Evolutionary conservation across 2,797 vertebrate genomes (phyloP).

Genomic region (Atherinosoma microstoma): DNA sequence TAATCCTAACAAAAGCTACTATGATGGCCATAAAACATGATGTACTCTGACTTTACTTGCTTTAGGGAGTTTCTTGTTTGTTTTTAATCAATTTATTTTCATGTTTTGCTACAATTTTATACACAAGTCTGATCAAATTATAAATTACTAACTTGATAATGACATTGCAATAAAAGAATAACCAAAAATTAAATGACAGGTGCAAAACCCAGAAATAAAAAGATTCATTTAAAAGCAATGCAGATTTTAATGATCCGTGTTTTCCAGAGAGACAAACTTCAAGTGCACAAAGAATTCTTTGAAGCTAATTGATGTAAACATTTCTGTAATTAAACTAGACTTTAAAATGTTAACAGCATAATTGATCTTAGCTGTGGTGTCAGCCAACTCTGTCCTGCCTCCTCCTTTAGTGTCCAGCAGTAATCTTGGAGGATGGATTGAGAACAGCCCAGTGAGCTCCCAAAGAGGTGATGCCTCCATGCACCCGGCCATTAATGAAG

Average conservation of each 20-base stretch:
- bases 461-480: conserved; percentile 15
- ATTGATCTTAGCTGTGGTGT: not conserved
- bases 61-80: too few relatives aligned
- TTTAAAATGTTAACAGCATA: not conserved
- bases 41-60: too few relatives aligned
- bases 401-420: not conserved
- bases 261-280: not conserved
- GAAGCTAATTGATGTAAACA: too few relatives aligned
- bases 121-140: too few relatives aligned
- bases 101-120: too few relatives aligned
- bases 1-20: too few relatives aligned
- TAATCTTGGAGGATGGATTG: too few relatives aligned
- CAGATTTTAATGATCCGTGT: not conserved
- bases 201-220: not conserved
- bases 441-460: conserved; percentile 44
- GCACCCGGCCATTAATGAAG: conserved; percentile 31
- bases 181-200: too few relatives aligned
- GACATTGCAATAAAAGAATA: not conserved
- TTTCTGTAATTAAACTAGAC: not conserved
- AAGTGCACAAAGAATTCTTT: too few relatives aligned
- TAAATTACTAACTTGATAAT: not conserved
- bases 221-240: not conserved
- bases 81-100: too few relatives aligned
- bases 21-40: too few relatives aligned
- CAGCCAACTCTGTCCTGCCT: not conserved